Evolutionary conservation across 1,140 invertebrate genomes (phyloP), one percentile per base, ranked within the genome.

Genomic region (Chironomus tepperi): DNA sequence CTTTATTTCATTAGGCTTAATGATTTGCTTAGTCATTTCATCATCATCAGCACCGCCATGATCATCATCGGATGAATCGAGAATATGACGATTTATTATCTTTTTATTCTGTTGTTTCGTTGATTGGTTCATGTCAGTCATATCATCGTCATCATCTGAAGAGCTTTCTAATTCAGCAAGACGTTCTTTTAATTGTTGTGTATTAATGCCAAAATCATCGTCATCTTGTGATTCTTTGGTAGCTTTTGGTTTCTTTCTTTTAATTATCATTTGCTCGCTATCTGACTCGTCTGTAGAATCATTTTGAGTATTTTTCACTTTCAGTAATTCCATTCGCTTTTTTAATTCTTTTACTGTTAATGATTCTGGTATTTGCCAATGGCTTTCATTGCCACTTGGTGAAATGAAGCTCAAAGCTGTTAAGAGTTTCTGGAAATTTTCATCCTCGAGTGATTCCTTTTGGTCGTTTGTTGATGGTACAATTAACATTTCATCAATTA

Each of bases 141-240:
- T 34, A 34, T 34, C 5, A 42, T 74, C 73, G 15, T 9, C 75
- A 42, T 77, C 74, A 19, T 77, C 75, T 15, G 74, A 76, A 70
- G 77, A 77, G 18, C 77, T 76, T 73, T 78, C 79, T 47, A 82
- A 76, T 34, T 82, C 81, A 0, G 78, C 77, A 19, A 82, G 75
- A 9, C 81, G 78, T 43, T 79, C 78, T 16, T 79, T 79, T 76
- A 79, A 80, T 77, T 80, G 78, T 76, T 82, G 80, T 43, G 81
- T 81, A 75, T 82, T 81, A 65, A 82, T 81, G 77, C 81, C 78
- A 47, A 80, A 78, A 77, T 78, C 77, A 78, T 79, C 79, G 74
- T 78, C 77, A 15, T 79, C 76, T 64, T 76, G 73, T 5, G 24
- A 34, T 34, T 34, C 2, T 34, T 5, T 1, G 24, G 5, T 34